Base-by-base conservation (phyloP, 2,113 vertebrate species). In the Phainopepla nitens region DNA sequence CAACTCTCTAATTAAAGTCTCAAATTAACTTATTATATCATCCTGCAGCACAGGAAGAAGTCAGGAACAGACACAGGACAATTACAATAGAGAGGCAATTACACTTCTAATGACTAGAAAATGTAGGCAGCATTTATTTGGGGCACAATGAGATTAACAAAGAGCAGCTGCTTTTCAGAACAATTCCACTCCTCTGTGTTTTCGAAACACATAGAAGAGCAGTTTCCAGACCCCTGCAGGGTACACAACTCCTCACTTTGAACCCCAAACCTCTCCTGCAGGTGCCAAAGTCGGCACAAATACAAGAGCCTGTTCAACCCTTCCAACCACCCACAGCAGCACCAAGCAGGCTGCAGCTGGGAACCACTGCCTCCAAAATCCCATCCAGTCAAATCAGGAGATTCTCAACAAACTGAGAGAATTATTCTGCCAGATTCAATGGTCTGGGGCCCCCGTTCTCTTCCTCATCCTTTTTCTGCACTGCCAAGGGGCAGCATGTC, bases 271-370 rank as follows among this genome's bases (percentile, higher is more conserved):
- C 49, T 47, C 22, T 28, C n/a, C 60, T 17, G 53, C 4, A 4
- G 13, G 12, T 13, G 44, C 71, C 11, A 25, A 65, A 54, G 33
- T 35, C 5, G 2, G 35, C 57, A 60, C 35, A 25, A 11, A 33
- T 5, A 27, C 4, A 8, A 13, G 24, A 70, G 35, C 58, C 58
- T 9, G 5, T 5, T 9, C 21, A 13, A 23, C 49, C 20, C 7
- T 42, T 61, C 42, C 78, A 53, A 13, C 7, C 39, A n/a, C 33
- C 31, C 49, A 12, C 0, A 0, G 81, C 47, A 62, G 42, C 42
- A 42, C 33, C n/a, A n/a, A 54, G 44, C 41, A 36, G 64, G 17
- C 45, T 41, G 28, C 8, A 4, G 0, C 54, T 13, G 33, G 11
- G 36, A 90, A 21, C 49, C 6, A 6, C 73, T n/a, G 60, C 54